Conservation (phyloP, 2,888 invertebrate species). For the Philereme vetulata region DNA sequence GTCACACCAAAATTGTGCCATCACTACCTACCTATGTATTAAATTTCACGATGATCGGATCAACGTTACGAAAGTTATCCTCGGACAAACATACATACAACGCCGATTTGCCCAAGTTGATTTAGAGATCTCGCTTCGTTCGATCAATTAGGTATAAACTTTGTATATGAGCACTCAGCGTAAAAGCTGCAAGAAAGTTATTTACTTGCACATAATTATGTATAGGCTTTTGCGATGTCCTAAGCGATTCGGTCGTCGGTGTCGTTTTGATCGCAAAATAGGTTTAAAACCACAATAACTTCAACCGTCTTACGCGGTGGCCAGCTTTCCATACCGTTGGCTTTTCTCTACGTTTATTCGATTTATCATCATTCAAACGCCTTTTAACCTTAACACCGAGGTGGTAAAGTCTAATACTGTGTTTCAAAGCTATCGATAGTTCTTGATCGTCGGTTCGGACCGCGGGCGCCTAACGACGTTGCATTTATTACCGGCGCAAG, state of each 20-base stretch:
- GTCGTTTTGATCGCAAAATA: constrained; percentile 14
- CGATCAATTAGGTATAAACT: too few relatives aligned
- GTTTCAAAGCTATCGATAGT: constrained; percentile 4
- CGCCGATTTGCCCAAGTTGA: too few relatives aligned
- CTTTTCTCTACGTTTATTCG: constrained; percentile 38
- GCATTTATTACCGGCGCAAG: constrained; percentile 51
- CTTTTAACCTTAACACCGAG: constrained; percentile 1
- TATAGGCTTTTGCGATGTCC: neutral
- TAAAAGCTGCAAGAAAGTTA: neutral
- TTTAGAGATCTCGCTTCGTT: too few relatives aligned
- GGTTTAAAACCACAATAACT: constrained; percentile 25
- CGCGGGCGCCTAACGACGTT: constrained; percentile 54
- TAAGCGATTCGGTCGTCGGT: neutral
- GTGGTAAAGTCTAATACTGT: constrained; percentile 5
- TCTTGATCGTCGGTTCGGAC: constrained; percentile 9
- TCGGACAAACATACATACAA: too few relatives aligned
- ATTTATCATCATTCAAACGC: constrained; percentile 3
- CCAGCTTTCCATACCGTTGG: constrained; percentile 37
- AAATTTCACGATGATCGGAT: too few relatives aligned
- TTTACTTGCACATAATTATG: neutral
- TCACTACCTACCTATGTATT: too few relatives aligned
- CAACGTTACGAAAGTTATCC: too few relatives aligned
- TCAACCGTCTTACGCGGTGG: constrained; percentile 34
- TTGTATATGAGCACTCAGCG: too few relatives aligned
- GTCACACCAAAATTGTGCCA: too few relatives aligned